These are phyloP conservation scores for Tipula lateralis DNA, from an alignment of 2,888 invertebrate species.

Conservation along the genomic window DNA sequence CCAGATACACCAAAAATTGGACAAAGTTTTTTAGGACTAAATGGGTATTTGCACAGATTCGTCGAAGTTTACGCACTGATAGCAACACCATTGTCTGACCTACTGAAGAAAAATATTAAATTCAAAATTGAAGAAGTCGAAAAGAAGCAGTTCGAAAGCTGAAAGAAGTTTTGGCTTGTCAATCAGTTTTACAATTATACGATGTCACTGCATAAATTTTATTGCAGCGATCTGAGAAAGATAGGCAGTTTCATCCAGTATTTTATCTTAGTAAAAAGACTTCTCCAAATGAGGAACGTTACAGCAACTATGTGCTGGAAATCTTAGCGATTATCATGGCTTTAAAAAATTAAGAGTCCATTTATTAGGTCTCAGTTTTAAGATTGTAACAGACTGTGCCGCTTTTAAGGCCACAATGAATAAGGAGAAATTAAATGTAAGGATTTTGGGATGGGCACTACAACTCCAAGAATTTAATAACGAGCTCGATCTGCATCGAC, in stretches of 20 bases:
- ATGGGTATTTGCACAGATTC: background rate
- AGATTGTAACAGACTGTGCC: background rate
- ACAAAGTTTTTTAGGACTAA: background rate
- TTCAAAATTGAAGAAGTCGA: background rate
- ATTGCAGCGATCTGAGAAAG: background rate
- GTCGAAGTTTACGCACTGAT: background rate
- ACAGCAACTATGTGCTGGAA: slow-evolving; percentile 30
- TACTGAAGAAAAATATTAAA: background rate
- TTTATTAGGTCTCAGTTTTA: no score
- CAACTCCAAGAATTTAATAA: no score
- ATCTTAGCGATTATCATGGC: slow-evolving; percentile 33
- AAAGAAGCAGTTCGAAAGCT: no score
- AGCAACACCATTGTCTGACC: background rate
- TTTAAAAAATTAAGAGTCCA: no score
- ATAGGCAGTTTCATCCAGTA: background rate
- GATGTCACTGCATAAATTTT: background rate
- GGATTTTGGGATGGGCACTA: no score
- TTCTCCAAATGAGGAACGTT: background rate
- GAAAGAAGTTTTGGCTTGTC: no score
- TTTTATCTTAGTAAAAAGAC: background rate
- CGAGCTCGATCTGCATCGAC: background rate
- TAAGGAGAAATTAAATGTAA: no score
- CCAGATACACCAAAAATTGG: background rate
- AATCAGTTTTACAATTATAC: no score
- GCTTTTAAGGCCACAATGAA: background rate